Percentiles rank a stretch among this genome's conserved stretches.
These are phyloP conservation scores for Philaethria dido DNA, from an alignment of 2,888 invertebrate genomes.

Conservation along the genomic window DNA sequence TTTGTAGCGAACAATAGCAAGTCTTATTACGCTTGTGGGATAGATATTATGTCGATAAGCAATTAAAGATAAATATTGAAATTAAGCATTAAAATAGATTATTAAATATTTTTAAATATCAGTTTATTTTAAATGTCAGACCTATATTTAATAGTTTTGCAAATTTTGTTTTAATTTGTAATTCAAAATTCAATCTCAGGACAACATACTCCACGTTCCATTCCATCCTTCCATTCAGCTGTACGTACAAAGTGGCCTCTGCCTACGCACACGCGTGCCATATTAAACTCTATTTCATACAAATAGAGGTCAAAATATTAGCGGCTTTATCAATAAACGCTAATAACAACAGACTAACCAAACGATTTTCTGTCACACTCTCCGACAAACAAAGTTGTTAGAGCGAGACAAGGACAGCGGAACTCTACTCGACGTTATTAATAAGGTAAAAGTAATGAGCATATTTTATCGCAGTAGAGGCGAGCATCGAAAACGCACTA, in stretches of 20 bases:
- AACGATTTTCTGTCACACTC: slow-evolving; percentile 17
- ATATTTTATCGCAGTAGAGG: slow-evolving; percentile 58
- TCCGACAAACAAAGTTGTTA: background rate
- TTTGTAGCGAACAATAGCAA: background rate
- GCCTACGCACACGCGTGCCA: slow-evolving; percentile 51
- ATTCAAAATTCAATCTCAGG: slow-evolving; percentile 65
- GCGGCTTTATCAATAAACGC: slow-evolving; percentile 11
- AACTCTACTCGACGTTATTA: slow-evolving; percentile 24
- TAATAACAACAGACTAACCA: slow-evolving; percentile 25
- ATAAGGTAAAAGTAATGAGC: slow-evolving; percentile 46
- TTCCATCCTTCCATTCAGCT: slow-evolving; percentile 67
- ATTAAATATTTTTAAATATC: background rate
- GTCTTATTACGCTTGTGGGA: background rate
- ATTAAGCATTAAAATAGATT: too few species aligned
- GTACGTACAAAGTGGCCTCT: slow-evolving; percentile 52
- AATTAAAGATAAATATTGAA: background rate
- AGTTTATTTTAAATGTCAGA: background rate
- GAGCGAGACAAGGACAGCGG: slow-evolving; percentile 16
- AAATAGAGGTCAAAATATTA: slow-evolving; percentile 49
- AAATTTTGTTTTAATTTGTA: slow-evolving; percentile 21
- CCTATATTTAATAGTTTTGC: slow-evolving; percentile 8
- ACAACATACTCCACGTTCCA: slow-evolving; percentile 62
- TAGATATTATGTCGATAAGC: background rate
- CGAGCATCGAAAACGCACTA: slow-evolving; percentile 77
- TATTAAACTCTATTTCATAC: slow-evolving; percentile 53